These are phyloP conservation scores for Lepidonotus clava DNA, from an alignment of 2,888 invertebrate species.

Conservation along the genomic window DNA sequence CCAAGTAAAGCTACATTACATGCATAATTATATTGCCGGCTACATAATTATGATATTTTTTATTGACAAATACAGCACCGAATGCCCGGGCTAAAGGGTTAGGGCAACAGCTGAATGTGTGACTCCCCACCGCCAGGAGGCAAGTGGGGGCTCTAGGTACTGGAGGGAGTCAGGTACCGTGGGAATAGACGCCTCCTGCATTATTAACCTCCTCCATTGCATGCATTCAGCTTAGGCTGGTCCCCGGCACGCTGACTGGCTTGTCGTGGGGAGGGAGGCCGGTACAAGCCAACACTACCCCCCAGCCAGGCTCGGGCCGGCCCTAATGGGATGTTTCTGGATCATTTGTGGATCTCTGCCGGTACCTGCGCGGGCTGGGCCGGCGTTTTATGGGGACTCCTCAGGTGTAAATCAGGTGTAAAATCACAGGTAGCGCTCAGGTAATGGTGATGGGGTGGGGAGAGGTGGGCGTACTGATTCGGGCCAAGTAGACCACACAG, in stretches of 20 bases:
- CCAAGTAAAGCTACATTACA: too few species aligned
- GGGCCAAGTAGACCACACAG: background rate
- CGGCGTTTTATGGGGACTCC: constrained; percentile 16
- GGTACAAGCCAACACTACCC: background rate
- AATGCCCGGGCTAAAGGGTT: too few species aligned
- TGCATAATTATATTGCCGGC: too few species aligned
- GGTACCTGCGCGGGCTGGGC: background rate
- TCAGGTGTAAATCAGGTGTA: constrained; percentile 47
- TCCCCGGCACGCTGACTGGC: background rate
- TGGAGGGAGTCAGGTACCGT: background rate
- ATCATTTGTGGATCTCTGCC: background rate
- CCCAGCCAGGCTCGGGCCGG: background rate
- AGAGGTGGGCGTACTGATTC: too few species aligned
- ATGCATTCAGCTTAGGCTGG: background rate
- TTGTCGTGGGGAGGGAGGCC: background rate
- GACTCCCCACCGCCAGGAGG: background rate
- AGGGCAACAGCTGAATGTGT: too few species aligned
- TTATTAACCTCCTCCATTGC: constrained; percentile 2
- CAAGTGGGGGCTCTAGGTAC: background rate
- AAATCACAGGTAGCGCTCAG: constrained; percentile 22
- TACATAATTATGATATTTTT: too few species aligned
- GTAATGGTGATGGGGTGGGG: too few species aligned
- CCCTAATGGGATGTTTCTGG: constrained; percentile 10
- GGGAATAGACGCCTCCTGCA: constrained; percentile 1
- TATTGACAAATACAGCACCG: too few species aligned